Evolutionary conservation across 2,888 invertebrate genomes (phyloP), one percentile per base, ranked within the genome.

Genomic region (Minunthozetes semirufus): DNA sequence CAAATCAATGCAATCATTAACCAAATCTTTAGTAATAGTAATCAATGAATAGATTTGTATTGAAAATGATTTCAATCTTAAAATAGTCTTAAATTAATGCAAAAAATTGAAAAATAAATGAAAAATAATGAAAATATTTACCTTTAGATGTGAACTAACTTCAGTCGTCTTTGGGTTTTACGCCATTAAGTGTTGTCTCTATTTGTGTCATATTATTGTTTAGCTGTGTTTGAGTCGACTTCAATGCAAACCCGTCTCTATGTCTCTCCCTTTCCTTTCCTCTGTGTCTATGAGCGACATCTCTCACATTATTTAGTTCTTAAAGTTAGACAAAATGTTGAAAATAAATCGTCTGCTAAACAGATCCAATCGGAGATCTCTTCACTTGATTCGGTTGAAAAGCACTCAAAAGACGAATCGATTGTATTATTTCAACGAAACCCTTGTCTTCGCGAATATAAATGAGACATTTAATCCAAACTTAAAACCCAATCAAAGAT

Each of bases 361-460:
- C 11, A 48, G n/a, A 48, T 48, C n/a, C 13, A 48, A 48, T 17
- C 15, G 15, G n/a, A 3, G 13, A 17, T 48, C 2, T 48, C n/a
- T 48, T 48, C 48, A 48, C 2, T 13, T 13, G 13, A 48, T 3
- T 48, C 48, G 48, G 2, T 13, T 3, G 6, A 48, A 33, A 33
- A 5, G 19, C 3, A 53, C n/a, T 19, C n/a, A 53, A 19, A 53
- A 53, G 53, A n/a, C n/a, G 4, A 19, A 53, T 19, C n/a, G 19
- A n/a, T 27, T 59, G 59, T 59, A 59, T 59, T 59, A 59, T 59
- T 59, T 25, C 27, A 59, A 59, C 19, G 9, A 59, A 59, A 27
- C 25, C 1, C 17, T 59, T 27, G 59, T 59, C 59, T 59, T 59
- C 25, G 27, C 38, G 2, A 66, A 66, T 38, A 66, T 66, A n/a